These are phyloP conservation scores for Listronotus bonariensis DNA, from an alignment of 1,140 invertebrate species.

Conservation along the genomic window DNA sequence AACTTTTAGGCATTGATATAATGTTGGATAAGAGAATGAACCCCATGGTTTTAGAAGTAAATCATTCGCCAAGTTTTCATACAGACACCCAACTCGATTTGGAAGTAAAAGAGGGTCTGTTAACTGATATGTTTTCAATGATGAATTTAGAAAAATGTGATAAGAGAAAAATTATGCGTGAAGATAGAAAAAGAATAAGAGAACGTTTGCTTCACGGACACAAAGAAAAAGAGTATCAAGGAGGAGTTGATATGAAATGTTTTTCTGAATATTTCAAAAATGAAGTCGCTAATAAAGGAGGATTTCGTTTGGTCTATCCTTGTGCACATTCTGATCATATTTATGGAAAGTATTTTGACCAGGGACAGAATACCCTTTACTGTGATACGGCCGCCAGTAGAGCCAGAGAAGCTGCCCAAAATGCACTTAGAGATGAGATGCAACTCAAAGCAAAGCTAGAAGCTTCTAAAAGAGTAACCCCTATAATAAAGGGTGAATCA, in stretches of 20 bases:
- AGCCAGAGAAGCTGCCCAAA: conserved; percentile 70
- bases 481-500: conserved; percentile 34
- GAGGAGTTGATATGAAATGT: conserved; percentile 21
- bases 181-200: conserved; percentile 69
- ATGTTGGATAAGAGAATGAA: conserved; percentile 83
- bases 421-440: conserved; percentile 65
- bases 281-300: conserved; percentile 60
- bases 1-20: conserved; percentile 88
- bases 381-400: conserved; percentile 78
- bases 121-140: conserved; percentile 83
- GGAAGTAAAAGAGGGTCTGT: conserved; percentile 80
- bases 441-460: conserved; percentile 58
- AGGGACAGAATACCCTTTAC: conserved; percentile 72
- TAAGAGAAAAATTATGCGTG: conserved; percentile 73
- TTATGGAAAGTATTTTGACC: conserved; percentile 69
- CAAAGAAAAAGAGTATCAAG: conserved; percentile 52
- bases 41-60: conserved; percentile 85
- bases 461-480: conserved; percentile 46
- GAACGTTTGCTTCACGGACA: conserved; percentile 66
- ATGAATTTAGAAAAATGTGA: conserved; percentile 81
- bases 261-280: conserved; percentile 50
- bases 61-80: conserved; percentile 90
- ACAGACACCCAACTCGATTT: conserved; percentile 82
- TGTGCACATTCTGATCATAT: conserved; percentile 27
- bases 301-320: conserved; percentile 61